Evolutionary conservation across 1,140 invertebrate species (phyloP).

Genomic region (Sycophila sp.): DNA sequence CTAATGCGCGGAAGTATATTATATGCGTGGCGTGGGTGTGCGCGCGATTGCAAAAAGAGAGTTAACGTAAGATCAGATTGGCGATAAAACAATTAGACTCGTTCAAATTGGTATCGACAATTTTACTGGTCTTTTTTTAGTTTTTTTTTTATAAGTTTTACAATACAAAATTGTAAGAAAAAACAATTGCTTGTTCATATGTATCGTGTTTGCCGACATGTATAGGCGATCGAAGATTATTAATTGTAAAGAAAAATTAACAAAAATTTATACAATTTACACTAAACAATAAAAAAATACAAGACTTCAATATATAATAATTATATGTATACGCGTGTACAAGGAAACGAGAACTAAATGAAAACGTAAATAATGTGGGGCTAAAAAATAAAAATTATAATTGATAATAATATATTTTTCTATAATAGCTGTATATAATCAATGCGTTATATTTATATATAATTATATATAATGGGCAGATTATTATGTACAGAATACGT

Average conservation of each 20-base stretch:
- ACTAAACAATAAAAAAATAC: conserved; percentile 21
- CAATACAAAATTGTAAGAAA: conserved; percentile 29
- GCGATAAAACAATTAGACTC: conserved; percentile 13
- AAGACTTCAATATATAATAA: conserved; percentile 26
- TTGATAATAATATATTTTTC: conserved; percentile 57
- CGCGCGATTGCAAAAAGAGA: no score
- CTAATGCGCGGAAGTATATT: background rate
- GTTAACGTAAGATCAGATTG: no score
- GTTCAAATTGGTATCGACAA: conserved; percentile 19
- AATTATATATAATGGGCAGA: conserved; percentile 53
- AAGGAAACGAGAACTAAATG: conserved; percentile 24
- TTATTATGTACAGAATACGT: conserved; percentile 62
- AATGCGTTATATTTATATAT: conserved; percentile 51
- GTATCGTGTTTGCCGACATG: background rate
- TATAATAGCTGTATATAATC: conserved; percentile 56
- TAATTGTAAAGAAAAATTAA: conserved; percentile 27
- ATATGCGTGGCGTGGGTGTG: background rate
- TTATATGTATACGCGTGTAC: background rate
- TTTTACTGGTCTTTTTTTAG: conserved; percentile 8
- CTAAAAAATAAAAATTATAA: conserved; percentile 56
- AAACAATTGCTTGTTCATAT: background rate
- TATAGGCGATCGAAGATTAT: no score
- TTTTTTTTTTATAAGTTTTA: conserved; percentile 22
- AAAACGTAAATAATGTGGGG: conserved; percentile 6
- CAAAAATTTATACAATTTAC: conserved; percentile 20